A percentile compares a stretch with the other conserved stretches of the same genome.
phyloP scores from a whole-genome alignment of 2,888 invertebrate species.

The Lycia hirtaria region DNA sequence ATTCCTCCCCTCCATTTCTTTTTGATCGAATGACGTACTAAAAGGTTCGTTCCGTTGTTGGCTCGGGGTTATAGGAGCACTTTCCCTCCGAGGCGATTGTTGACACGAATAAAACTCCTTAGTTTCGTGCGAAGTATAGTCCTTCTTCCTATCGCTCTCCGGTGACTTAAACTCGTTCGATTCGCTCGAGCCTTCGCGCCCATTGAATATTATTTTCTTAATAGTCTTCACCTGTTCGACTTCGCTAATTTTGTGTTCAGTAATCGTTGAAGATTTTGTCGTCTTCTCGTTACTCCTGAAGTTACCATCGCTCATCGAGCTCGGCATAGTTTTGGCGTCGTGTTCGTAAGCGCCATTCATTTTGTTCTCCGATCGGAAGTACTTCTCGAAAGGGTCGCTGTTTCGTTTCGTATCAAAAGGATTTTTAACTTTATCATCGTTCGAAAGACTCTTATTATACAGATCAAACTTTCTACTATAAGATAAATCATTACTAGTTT shows the following conservation, averaged over 20 bases:
- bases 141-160: slow-evolving; percentile 35
- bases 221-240: slow-evolving; percentile 80
- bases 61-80: slow-evolving; percentile 48
- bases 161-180: slow-evolving; percentile 36
- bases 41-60: slow-evolving; percentile 51
- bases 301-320: slow-evolving; percentile 71
- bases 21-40: slow-evolving; percentile 48
- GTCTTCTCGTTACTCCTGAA: slow-evolving; percentile 70
- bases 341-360: slow-evolving; percentile 58
- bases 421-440: slow-evolving; percentile 59
- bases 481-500: slow-evolving; percentile 52
- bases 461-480: slow-evolving; percentile 53
- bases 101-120: slow-evolving; percentile 39
- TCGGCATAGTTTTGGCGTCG: slow-evolving; percentile 59
- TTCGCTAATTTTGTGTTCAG: slow-evolving; percentile 76
- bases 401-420: slow-evolving; percentile 70
- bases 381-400: slow-evolving; percentile 73
- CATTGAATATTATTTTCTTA: slow-evolving; percentile 76
- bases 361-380: slow-evolving; percentile 59
- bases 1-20: slow-evolving; percentile 47
- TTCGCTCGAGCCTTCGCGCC: slow-evolving; percentile 54
- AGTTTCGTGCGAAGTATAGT: slow-evolving; percentile 33
- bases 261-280: slow-evolving; percentile 69
- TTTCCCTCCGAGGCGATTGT: slow-evolving; percentile 48
- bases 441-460: slow-evolving; percentile 56